Evolutionary conservation across 2,797 vertebrate species (phyloP), one percentile per base, ranked within the genome.

Genomic region (Xenops minutus): DNA sequence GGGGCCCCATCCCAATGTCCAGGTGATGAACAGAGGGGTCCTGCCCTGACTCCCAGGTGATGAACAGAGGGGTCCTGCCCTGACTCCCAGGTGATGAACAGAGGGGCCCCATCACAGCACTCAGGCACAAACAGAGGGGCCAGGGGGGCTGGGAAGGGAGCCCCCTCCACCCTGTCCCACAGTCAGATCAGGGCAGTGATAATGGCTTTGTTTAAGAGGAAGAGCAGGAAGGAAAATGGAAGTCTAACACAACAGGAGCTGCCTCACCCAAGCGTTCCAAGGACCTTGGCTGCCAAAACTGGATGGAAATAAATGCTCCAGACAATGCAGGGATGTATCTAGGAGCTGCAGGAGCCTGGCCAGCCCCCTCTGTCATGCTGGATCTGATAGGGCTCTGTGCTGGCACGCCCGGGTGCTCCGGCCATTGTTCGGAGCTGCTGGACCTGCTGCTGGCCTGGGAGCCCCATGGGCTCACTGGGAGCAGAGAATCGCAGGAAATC

Each of bases 181-280:
- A 36, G 30, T 15, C 73, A 96, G 92, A 96, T 95, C 64, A 87
- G 44, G 84, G 18, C 75, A 52, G 41, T 81, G 96, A 94, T 76
- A 95, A 62, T 3, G 5, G 77, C 90, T 98, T 98, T 98, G 94
- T 96, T 96, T 73, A 36, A 80, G 68, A 96, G 94, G 86, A 96
- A 86, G 91, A 78, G 79, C 95, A 96, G 94, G 97, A 97, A 97
- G 93, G 97, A 93, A 97, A 88, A 36, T 79, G 51, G 80, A 96
- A 95, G 61, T 86, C 86, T 52, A 72, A 49, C 74, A 94, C 87
- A 94, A 97, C 82, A 82, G 73, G 88, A 93, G 67, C 72, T 54
- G 92, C 86, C 92, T 94, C 93, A 95, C 89, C 95, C 81, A 87
- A 76, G 76, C 7, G 43, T 88, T 89, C 78, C 44, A 0, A 82